Evolutionary conservation across 2,797 vertebrate species (phyloP).

Genomic region (Brachyalestes nurse): DNA sequence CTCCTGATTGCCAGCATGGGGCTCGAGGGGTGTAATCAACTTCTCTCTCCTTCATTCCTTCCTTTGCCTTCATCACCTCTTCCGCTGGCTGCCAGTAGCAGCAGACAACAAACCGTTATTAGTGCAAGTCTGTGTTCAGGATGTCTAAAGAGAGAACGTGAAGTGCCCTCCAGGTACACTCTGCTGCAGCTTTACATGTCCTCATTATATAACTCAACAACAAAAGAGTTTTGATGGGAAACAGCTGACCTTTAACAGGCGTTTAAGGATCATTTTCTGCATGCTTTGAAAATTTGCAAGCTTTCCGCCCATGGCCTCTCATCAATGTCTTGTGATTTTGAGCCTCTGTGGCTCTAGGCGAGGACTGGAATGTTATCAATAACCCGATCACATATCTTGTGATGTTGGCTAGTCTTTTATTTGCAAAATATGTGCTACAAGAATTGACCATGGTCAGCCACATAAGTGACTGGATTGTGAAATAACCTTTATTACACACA

Average conservation of each 20-base stretch:
- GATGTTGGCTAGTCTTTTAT: too few species aligned
- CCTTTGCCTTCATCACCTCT: constrained; percentile 17
- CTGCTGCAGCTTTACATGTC: neutral
- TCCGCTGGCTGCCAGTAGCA: neutral
- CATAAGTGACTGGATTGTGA: too few species aligned
- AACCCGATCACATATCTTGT: too few species aligned
- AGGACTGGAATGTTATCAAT: neutral
- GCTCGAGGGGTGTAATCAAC: constrained; percentile 9
- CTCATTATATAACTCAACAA: neutral
- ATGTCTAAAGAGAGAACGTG: neutral
- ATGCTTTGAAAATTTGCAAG: constrained; percentile 16
- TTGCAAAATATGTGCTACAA: too few species aligned
- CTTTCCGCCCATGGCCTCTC: neutral
- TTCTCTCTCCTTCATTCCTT: neutral
- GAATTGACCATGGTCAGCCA: too few species aligned
- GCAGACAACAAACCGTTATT: constrained; percentile 13
- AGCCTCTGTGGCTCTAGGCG: constrained; percentile 15
- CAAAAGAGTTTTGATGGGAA: constrained; percentile 18
- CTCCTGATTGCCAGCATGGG: constrained; percentile 19
- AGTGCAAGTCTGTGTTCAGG: neutral
- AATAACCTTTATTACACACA: too few species aligned
- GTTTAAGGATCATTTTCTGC: constrained; percentile 27
- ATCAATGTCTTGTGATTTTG: constrained; percentile 44
- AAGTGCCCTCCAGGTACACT: constrained; percentile 20
- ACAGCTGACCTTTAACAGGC: constrained; percentile 31